Evolutionary conservation across 2,113 vertebrate species (phyloP), one percentile per base, ranked within the genome.

Genomic region (Caranx ignobilis): DNA sequence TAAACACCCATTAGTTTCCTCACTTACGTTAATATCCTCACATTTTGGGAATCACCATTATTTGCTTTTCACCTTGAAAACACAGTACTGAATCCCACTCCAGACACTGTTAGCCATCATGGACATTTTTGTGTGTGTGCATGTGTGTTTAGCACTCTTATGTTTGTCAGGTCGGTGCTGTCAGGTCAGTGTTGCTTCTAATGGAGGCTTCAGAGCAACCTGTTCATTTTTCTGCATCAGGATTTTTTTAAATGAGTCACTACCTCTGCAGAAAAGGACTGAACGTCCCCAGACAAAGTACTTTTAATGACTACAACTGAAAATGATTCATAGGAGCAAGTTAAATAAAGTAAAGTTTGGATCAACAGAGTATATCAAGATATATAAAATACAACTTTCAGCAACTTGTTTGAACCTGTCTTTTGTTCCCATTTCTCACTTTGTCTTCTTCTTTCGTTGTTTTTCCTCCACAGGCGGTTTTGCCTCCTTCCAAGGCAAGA

Each of bases 401-500:
- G 5, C n/a, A 76, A 26, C 19, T 35, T 19, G 19, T 74, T 81
- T 66, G 7, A 48, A 59, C 19, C 35, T 11, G 19, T 7, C 41
- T 12, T 83, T 45, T 63, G 10, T 21, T 59, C 31, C n/a, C 60
- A n/a, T 2, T 11, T 82, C 64, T 92, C 83, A 90, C 50, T 92
- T 81, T 12, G 15, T 80, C 55, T 86, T 93, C 83, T 93, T 92
- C 72, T 87, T 91, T 54, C 57, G 79, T 10, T 81, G 82, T 39
- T 88, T 87, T 55, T 52, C 56, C 7, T 90, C 83, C 10, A 16
- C n/a, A 11, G 32, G 15, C 31, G 71, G 37, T 6, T 65, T 26
- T 2, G 43, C 41, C 2, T 67, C 56, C 80, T 65, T 92, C 94
- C 95, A 95, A 8, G 95, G 95, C 77, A 96, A 87, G 67, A 90